Base-by-base conservation (phyloP, 2,888 invertebrate species). In the Cotesia congregata region DNA sequence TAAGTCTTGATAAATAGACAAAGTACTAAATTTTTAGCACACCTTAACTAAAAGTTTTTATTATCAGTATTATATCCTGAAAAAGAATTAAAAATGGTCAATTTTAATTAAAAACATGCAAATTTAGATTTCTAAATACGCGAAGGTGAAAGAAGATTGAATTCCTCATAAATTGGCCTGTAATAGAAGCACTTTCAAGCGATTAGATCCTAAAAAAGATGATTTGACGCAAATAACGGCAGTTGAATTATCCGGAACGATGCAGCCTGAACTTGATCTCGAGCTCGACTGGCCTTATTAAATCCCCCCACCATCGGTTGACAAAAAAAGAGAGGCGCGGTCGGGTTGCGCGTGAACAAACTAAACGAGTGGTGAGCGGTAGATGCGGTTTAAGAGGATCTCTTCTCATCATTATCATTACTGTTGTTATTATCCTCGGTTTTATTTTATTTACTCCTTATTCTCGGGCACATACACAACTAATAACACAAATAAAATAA, bases 321-420 rank as follows among this genome's bases (percentile, higher is more conserved):
- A 77, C 77, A 77, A 65, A 67, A 67, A 64, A n/a, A 9, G 38
- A 6, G 40, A 72, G 61, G 67, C 67, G 69, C 50, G 72, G 68
- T 72, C 61, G 40, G 15, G 61, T 15, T 41, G 68, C 41, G 65
- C 67, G 40, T 41, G 59, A 65, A 30, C 30, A 30, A 59, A 41
- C 50, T 59, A 72, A 30, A 76, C 64, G 76, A 68, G 69, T 73
- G 61, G 77, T 77, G 77, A 77, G 74, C 61, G 77, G 74, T 61
- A 73, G 73, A 73, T 74, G 74, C 61, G 77, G 77, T 41, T 3
- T 50, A 50, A 7, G 9, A 50, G 50, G 9, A 50, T 50, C 50
- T 50, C 50, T 50, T 50, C 50, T 50, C 50, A 50, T 50, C 50
- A 50, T 50, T 50, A 50, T 61, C 39, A 38, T 40, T 50, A 50